Percentiles rank a stretch among this genome's conserved stretches.
Conservation (phyloP, 2,797 vertebrate species). For the Gymnoscopelus microlampas region DNA sequence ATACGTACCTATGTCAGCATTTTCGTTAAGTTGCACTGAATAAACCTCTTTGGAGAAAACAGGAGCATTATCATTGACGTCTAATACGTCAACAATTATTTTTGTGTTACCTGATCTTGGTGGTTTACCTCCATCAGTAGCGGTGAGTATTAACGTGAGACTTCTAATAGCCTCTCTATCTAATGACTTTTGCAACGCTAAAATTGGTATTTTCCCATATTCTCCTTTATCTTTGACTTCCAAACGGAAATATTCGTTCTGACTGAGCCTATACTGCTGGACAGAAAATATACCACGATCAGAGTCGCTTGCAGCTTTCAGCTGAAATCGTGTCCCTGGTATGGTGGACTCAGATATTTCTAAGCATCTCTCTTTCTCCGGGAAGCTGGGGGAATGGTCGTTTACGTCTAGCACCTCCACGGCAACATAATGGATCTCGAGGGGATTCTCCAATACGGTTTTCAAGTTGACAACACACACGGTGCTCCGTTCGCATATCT, state of each 20-base stretch:
- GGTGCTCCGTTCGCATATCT: conserved; percentile 59
- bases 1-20: conserved; percentile 30
- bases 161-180: conserved; percentile 44
- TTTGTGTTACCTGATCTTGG: conserved; percentile 35
- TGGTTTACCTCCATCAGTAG: conserved; percentile 58
- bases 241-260: conserved; percentile 61
- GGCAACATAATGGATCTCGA: conserved; percentile 54
- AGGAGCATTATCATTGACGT: conserved; percentile 57
- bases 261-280: conserved; percentile 52
- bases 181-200: conserved; percentile 48
- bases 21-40: conserved; percentile 46
- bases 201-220: conserved; percentile 38
- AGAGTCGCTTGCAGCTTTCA: conserved; percentile 49
- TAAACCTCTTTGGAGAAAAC: conserved; percentile 53
- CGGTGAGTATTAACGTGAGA: conserved; percentile 43
- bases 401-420: conserved; percentile 62
- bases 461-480: conserved; percentile 68
- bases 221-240: conserved; percentile 47
- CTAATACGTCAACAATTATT: conserved; percentile 34
- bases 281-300: conserved; percentile 54
- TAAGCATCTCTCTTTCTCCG: conserved; percentile 31
- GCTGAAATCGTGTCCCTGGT: conserved; percentile 50
- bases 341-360: conserved; percentile 53
- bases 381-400: conserved; percentile 55
- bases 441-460: conserved; percentile 62